phyloP scores from a whole-genome alignment of 2,797 vertebrate genomes.

The Lutra lutra region DNA sequence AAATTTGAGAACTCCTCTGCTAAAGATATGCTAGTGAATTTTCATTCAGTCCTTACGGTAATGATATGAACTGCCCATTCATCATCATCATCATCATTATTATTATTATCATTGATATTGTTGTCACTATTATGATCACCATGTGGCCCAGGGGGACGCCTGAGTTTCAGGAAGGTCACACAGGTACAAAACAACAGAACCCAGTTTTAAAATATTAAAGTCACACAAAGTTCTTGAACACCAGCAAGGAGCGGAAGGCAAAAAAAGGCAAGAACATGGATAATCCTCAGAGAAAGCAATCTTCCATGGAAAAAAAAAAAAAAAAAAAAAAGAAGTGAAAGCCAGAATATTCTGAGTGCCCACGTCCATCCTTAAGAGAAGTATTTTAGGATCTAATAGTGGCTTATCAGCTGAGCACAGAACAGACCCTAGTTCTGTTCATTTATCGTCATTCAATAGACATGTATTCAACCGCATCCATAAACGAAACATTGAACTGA shows the following conservation, averaged over 20 bases:
- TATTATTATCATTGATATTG: not conserved
- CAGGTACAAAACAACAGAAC: not conserved
- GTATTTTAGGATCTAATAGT: not conserved
- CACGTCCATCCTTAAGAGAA: not conserved
- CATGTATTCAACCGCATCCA: not conserved
- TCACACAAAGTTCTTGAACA: not conserved
- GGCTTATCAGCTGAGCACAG: slow-evolving; percentile 11
- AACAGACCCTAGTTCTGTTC: not conserved
- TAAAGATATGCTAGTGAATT: not conserved
- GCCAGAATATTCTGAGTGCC: not conserved
- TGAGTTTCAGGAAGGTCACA: not conserved
- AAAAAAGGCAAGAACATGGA: not conserved
- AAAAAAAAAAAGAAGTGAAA: not conserved
- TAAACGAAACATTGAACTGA: not conserved
- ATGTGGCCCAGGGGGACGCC: not conserved
- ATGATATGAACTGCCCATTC: not conserved
- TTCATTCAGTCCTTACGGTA: not conserved
- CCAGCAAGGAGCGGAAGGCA: not conserved
- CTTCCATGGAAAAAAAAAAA: not conserved
- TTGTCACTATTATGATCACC: not conserved
- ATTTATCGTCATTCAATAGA: slow-evolving; percentile 41
- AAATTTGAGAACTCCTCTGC: not conserved
- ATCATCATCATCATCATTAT: not conserved
- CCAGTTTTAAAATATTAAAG: not conserved
- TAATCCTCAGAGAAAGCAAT: not conserved